Base-by-base conservation (phyloP, 2,797 vertebrate genomes). In the Galagoides demidoff region DNA sequence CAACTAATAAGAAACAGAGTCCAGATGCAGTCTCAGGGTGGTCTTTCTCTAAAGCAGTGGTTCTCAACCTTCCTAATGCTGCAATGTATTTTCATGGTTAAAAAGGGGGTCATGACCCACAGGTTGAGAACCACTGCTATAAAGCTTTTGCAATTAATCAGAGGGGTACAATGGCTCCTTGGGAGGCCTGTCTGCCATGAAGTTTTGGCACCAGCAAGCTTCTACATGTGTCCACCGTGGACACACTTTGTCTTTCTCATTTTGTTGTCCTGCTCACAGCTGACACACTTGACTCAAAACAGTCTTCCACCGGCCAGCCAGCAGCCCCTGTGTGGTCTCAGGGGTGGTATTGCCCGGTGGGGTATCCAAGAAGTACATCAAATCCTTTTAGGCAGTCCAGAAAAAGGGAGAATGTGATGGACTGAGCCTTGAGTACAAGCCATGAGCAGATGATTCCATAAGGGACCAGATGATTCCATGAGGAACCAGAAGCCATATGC, bases 201-300 rank as follows among this genome's bases (percentile, higher is more conserved):
- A 9, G 45, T 57, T 10, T 11, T 5, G 17, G 81, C 17, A 17
- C 52, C 22, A 10, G 34, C 52, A 1, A 16, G 83, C 2, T 52
- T 37, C 49, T 14, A 0, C 23, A 34, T 0, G 0, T 0, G 23
- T 5, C 37, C 17, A 12, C 31, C 34, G 7, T 16, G 2, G 27
- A 34, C 71, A 29, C 4, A 43, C 34, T 57, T 31, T 14, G 5
- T 39, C 27, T 3, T 3, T 2, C 31, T 5, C 11, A 16, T 17
- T 13, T 66, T 71, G 52, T 27, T 68, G 25, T 57, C 49, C 66
- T 59, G 25, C 68, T 23, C 29, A 78, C 7, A 59, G 77, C 27
- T 34, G 3, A 49, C 13, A 79, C 0, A 4, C 4, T n/a, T 3
- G 52, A 55, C 13, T 37, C 57, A 10, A 43, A 45, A 22, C 10